Evolutionary conservation across 2,113 vertebrate genomes (phyloP), one percentile per base, ranked within the genome.

Genomic region (Stictonetta naevosa): DNA sequence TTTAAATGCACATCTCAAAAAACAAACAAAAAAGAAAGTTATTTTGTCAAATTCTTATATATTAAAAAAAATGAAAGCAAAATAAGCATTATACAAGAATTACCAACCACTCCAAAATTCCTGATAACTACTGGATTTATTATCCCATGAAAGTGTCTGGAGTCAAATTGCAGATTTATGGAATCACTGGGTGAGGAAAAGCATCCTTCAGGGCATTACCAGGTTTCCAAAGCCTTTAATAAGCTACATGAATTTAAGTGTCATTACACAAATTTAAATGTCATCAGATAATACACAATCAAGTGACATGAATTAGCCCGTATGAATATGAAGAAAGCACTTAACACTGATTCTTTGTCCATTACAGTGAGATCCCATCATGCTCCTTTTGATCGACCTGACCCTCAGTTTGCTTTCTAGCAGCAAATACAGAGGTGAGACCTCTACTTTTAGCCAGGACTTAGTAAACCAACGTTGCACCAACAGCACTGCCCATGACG

Each of bases 251-350:
- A 64, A 55, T 34, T 50, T 8, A 53, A 83, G 7, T 8, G 18
- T 18, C 55, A 13, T 20, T 77, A 2, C 17, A 50, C 60, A 20
- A 46, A 5, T 18, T 44, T 44, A 17, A 44, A 16, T 36, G 81
- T 6, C n/a, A 40, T 31, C 36, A 66, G 48, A 46, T 17, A 55
- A 46, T 25, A 52, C 21, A 36, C 10, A 83, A 56, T 11, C 36
- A 90, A 6, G 19, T 33, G 73, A 56, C 25, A 63, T 0, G 0
- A 63, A 82, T 22, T 0, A 74, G 8, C 2, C 5, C 5, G 5
- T 8, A 26, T 14, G 11, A 60, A 34, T 5, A 20, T 7, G 21
- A 83, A 55, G 59, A 36, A 83, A 80, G 19, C 12, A 34, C 3
- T 0, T 26, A 52, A 66, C 16, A 16, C 7, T 17, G 53, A 71